A percentile compares a stretch with the other conserved stretches of the same genome.
Conservation (phyloP, 2,113 vertebrate species). For the Pedionomus torquatus region DNA sequence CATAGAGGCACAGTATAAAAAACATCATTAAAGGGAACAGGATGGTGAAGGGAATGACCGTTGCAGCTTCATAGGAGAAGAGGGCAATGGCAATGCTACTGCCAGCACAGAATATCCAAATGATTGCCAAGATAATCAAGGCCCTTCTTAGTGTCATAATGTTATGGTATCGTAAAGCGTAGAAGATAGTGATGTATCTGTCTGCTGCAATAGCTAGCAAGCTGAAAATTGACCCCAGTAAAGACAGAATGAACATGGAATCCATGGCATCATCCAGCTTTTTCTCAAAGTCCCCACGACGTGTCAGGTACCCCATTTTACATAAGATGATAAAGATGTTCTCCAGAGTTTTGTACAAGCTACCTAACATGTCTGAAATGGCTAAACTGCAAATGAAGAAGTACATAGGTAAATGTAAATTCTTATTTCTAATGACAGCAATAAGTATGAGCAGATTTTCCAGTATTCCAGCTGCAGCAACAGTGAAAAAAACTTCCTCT, state of each 20-base stretch:
- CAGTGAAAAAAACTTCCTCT: constrained; percentile 84
- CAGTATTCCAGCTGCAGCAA: constrained; percentile 84
- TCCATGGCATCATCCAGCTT: constrained; percentile 89
- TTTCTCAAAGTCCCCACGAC: constrained; percentile 73
- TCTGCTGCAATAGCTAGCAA: constrained; percentile 91
- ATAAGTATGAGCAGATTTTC: constrained; percentile 91
- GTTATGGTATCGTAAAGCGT: constrained; percentile 88
- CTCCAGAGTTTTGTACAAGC: constrained; percentile 89
- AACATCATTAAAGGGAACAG: constrained; percentile 85
- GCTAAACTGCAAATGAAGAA: constrained; percentile 95
- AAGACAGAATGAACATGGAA: constrained; percentile 88
- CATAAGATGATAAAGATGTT: constrained; percentile 86
- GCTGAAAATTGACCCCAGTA: constrained; percentile 92
- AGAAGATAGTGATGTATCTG: constrained; percentile 95
- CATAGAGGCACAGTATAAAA: constrained; percentile 88
- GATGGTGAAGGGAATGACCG: constrained; percentile 84
- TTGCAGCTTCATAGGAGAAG: constrained; percentile 81
- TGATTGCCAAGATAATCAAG: constrained; percentile 69
- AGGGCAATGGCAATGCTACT: constrained; percentile 82
- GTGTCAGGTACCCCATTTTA: constrained; percentile 81
- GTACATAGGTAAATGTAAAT: constrained; percentile 94
- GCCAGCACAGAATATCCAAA: constrained; percentile 85
- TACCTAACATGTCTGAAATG: constrained; percentile 90
- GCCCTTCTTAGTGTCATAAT: constrained; percentile 88
- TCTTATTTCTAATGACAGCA: constrained; percentile 87